Evolutionary conservation across 1,140 invertebrate species (phyloP).

Genomic region (Trichomalopsis sarcophagae): DNA sequence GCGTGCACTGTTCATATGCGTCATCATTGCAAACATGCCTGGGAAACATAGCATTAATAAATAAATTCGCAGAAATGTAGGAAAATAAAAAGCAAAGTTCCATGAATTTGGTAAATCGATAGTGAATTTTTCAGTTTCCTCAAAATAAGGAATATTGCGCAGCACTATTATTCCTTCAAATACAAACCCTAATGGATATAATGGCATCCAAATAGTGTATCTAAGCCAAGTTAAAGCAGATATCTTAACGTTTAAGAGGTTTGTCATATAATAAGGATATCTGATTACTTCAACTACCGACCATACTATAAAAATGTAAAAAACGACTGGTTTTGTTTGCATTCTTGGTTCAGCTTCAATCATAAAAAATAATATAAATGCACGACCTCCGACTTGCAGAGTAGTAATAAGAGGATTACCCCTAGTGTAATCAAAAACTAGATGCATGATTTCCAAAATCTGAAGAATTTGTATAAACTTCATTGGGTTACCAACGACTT

Average conservation of each 20-base stretch:
- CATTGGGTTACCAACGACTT: constrained; percentile 85
- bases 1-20: constrained; percentile 84
- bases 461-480: constrained; percentile 89
- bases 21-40: constrained; percentile 84
- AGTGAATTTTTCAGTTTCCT: constrained; percentile 87
- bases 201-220: constrained; percentile 93
- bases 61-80: constrained; percentile 86
- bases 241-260: constrained; percentile 85
- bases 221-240: constrained; percentile 92
- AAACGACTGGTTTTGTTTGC: constrained; percentile 90
- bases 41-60: constrained; percentile 85
- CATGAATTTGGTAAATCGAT: constrained; percentile 87
- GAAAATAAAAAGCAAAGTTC: constrained; percentile 93
- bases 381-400: constrained; percentile 85
- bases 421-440: constrained; percentile 91
- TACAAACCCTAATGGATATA: constrained; percentile 92
- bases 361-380: constrained; percentile 88
- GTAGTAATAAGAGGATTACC: constrained; percentile 80
- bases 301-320: constrained; percentile 91
- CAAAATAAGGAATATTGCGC: constrained; percentile 91
- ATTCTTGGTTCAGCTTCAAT: constrained; percentile 90
- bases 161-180: constrained; percentile 90
- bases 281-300: constrained; percentile 87
- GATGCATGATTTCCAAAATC: constrained; percentile 92
- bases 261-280: constrained; percentile 93